Evolutionary conservation across 2,113 vertebrate genomes (phyloP), one percentile per base, ranked within the genome.

Genomic region (Epinephelus moara): DNA sequence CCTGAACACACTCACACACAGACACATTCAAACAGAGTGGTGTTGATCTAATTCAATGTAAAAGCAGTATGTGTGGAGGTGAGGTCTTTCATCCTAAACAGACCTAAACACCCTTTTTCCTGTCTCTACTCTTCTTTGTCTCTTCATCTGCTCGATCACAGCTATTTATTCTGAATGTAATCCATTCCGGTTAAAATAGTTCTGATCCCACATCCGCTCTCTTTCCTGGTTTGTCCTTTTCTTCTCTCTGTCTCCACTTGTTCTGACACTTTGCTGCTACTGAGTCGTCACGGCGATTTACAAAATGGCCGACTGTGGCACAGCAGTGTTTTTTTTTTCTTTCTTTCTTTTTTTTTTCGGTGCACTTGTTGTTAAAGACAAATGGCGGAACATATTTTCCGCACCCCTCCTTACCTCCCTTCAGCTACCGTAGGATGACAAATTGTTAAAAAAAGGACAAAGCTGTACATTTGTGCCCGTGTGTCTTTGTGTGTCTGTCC

Each of bases 291-390:
- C 78, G 15, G 75, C 57, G 25, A 83, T 91, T 93, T 89, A 91
- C 84, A 94, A 93, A 94, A 94, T 92, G 87, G 88, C 86, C 21
- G 88, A 81, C 92, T 63, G 79, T 88, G 83, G 80, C 80, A 79
- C 47, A 75, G 71, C 82, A 37, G 75, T 70, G 69, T 85, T 45
- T 45, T 45, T 45, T 76, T 67, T 78, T 85, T 27, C 27, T 27
- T 30, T 30, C 30, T 30, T 30, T 30, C 30, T 4, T 27, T 27
- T 82, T 25, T 85, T 61, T 84, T 42, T 49, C 78, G 21, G 59
- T 55, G 70, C 33, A 50, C 79, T 77, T 87, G 83, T 87, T 92
- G 70, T 90, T 88, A 76, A 82, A 70, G 81, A 91, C 68, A 91
- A 88, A 87, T 88, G 86, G 79, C 52, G 73, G 83, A 88, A 90